Evolutionary conservation across 1,140 invertebrate species (phyloP).

Genomic region (Atta cephalotes): DNA sequence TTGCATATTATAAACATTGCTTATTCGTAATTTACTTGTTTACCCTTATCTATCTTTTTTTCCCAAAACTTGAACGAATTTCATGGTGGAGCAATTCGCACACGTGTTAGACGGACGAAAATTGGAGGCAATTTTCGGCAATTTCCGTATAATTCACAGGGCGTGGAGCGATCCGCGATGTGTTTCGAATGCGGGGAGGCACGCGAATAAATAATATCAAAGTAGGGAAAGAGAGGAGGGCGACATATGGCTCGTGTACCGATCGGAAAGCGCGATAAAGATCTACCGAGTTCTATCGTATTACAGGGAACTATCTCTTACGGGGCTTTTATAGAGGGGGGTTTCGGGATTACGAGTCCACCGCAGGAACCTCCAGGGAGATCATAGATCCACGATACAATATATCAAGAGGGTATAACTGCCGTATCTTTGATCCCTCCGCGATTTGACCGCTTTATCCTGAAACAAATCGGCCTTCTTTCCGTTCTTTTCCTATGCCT

Average conservation of each 20-base stretch:
- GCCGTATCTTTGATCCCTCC: constrained; percentile 44
- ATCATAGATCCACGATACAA: constrained; percentile 75
- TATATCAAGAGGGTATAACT: constrained; percentile 74
- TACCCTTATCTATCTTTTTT: neutral
- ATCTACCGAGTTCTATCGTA: constrained; percentile 69
- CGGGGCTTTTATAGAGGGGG: constrained; percentile 67
- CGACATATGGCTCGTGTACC: constrained; percentile 74
- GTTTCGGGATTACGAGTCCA: constrained; percentile 75
- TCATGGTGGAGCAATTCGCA: constrained; percentile 1
- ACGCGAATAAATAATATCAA: constrained; percentile 67
- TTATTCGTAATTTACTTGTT: neutral
- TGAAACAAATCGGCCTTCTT: constrained; percentile 61
- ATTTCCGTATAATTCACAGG: constrained; percentile 69
- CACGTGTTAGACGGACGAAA: constrained; percentile 56
- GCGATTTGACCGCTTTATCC: constrained; percentile 68
- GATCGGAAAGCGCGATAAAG: constrained; percentile 71
- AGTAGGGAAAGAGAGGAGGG: constrained; percentile 43
- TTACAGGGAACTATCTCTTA: constrained; percentile 75
- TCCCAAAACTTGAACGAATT: constrained; percentile 14
- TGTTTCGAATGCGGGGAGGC: constrained; percentile 46
- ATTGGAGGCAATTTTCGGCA: constrained; percentile 74
- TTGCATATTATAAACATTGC: neutral
- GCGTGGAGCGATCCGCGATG: constrained; percentile 53
- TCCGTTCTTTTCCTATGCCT: neutral
- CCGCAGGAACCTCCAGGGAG: constrained; percentile 71